Base-by-base conservation (phyloP, 2,888 invertebrate species). In the Xylota segnis region DNA sequence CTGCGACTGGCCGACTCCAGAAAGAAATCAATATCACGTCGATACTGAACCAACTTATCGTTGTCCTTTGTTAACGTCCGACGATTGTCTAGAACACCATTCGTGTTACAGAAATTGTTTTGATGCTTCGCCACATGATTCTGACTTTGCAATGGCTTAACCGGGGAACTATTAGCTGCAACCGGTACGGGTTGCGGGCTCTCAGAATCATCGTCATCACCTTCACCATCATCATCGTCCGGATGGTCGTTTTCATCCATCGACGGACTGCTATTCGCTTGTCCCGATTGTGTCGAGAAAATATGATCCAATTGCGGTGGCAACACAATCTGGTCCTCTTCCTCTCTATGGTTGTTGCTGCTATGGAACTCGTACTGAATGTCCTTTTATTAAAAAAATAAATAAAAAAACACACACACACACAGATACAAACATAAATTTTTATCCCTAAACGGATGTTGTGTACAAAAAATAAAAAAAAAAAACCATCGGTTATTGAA, bases 281-380 rank as follows among this genome's bases (percentile, higher is more conserved):
- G 87, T 52, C 88, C 89, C 66, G 86, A 86, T 54, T 88, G 88
- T 45, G 83, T 87, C 18, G 87, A 87, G 43, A 88, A 88, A 70
- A 87, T 88, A 37, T 90, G 89, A 7, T 89, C 90, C 5, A 87
- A 88, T 12, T 89, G 89, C 6, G 89, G 87, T 12, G 88, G 89
- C 12, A 89, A 87, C 45, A 86, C 88, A 29, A 88, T 89, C 4
- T 90, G 87, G 29, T 90, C 90, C 9, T 89, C 90, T 16, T 90
- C 91, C 29, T 75, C 87, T 29, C 89, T 90, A 52, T 90, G 90
- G 47, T 90, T 88, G 82, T 90, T 91, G 83, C 90, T 91, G 83
- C 90, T 90, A 72, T 94, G 94, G 71, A 93, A 91, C 0, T 94
- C 94, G 88, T 94, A 94, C 90, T 94, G 94, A 23, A 94, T 94